Evolutionary conservation across 1,140 invertebrate species (phyloP), one percentile per base, ranked within the genome.

Genomic region (Eubasilissa regina): DNA sequence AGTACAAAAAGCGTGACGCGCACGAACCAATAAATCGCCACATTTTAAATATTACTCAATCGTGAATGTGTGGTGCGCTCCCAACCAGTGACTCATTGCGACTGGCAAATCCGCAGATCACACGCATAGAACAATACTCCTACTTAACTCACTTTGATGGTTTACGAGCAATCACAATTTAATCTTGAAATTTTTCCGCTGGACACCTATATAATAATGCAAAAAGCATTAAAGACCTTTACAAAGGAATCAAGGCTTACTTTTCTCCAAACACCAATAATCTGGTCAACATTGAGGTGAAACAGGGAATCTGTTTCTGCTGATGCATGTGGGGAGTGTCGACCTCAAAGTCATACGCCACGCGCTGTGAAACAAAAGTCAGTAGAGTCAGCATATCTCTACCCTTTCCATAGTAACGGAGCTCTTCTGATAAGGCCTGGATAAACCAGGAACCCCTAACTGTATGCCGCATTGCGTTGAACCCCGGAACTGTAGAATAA

Each of bases 361-460:
- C 97, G 83, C 93, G 91, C 83, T 94, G 94, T 84, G 93, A 94
- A 0, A 98, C 97, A 86, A 96, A 95, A 11, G 97, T 99, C 77
- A 99, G 89, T 60, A 99, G 89, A 21, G 94, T 95, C 13, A 98
- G 86, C 8, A 99, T 87, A 85, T 99, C 97, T 81, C 94, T 90
- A 15, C 93, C 91, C 81, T 91, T 90, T n/a, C 92, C 93, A 86
- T 94, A 91, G 53, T 91, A 92, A 44, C 92, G 89, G 4, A 99
- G 86, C 84, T 97, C 95, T 11, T 93, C 87, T 84, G 94, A 95
- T 0, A 99, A 88, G 1, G 97, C 94, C 90, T 99, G 97, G 87
- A 99, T 95, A 85, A 98, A 99, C 98, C 98, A 99, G 0, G 97
- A 98, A 11, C 97, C 96, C 53, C 93, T 90, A 43, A 94, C 94